phyloP scores from a whole-genome alignment of 2,888 invertebrate species.

The Pollenia labialis region DNA sequence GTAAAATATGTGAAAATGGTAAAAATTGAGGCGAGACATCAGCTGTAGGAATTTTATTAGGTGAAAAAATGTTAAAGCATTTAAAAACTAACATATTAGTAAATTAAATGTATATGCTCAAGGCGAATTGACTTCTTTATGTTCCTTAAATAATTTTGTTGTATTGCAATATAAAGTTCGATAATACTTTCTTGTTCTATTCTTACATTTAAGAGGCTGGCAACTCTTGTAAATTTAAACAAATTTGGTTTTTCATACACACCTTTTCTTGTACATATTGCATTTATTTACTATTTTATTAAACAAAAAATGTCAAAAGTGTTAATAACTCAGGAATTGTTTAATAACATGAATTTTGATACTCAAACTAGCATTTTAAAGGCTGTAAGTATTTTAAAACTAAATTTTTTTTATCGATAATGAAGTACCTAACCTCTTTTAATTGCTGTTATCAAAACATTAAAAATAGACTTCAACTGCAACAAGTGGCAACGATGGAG shows the following conservation, averaged over 20 bases:
- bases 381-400: conserved; percentile 30
- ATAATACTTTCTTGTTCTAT: no score
- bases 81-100: no score
- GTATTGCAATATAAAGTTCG: no score
- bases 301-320: conserved; percentile 41
- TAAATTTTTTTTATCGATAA: conserved; percentile 3
- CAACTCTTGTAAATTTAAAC: background rate
- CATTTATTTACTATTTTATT: conserved; percentile 2
- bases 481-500: background rate
- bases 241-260: no score
- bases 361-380: background rate
- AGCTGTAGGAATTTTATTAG: background rate
- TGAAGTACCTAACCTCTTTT: conserved; percentile 26
- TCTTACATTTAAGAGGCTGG: background rate
- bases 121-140: no score
- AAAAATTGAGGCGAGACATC: background rate
- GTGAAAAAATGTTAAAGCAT: no score
- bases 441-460: conserved; percentile 12
- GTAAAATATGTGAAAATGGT: no score
- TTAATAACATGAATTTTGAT: conserved; percentile 75
- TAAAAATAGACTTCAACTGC: conserved; percentile 19
- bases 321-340: conserved; percentile 74
- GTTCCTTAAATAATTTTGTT: no score
- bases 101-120: no score
- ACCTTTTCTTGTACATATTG: background rate